These are phyloP conservation scores for Athalia rosae DNA, from an alignment of 2,888 invertebrate species.

Conservation along the genomic window DNA sequence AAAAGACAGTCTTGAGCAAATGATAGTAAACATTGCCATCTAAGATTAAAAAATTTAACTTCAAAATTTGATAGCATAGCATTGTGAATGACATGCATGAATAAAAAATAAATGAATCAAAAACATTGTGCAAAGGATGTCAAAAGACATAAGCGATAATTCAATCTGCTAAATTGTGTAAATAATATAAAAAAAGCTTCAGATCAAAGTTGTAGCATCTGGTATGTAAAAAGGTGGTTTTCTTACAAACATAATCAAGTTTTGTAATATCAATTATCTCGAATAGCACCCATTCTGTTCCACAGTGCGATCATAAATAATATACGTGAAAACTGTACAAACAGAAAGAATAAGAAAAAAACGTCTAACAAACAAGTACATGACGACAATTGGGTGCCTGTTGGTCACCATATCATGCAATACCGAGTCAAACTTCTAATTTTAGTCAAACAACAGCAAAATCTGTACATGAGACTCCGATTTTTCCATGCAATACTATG, in stretches of 20 bases:
- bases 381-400: too few relatives aligned
- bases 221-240: not conserved
- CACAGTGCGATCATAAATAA: too few relatives aligned
- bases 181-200: slow-evolving; percentile 38
- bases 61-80: slow-evolving; percentile 34
- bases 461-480: not conserved
- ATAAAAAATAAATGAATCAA: slow-evolving; percentile 30
- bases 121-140: slow-evolving; percentile 40
- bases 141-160: slow-evolving; percentile 42
- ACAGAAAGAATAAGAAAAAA: not conserved
- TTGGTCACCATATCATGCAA: too few relatives aligned
- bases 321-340: too few relatives aligned
- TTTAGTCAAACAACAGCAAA: not conserved
- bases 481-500: slow-evolving; percentile 19
- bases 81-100: slow-evolving; percentile 40
- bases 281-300: too few relatives aligned
- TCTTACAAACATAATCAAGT: not conserved
- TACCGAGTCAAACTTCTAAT: not conserved
- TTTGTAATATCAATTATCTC: not conserved
- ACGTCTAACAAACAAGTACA: too few relatives aligned
- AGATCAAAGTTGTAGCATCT: slow-evolving; percentile 30
- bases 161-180: slow-evolving; percentile 40
- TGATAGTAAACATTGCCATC: slow-evolving; percentile 40
- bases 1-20: slow-evolving; percentile 33
- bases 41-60: slow-evolving; percentile 35